phyloP scores from a whole-genome alignment of 1,140 invertebrate species.

The Melanaphis sacchari region DNA sequence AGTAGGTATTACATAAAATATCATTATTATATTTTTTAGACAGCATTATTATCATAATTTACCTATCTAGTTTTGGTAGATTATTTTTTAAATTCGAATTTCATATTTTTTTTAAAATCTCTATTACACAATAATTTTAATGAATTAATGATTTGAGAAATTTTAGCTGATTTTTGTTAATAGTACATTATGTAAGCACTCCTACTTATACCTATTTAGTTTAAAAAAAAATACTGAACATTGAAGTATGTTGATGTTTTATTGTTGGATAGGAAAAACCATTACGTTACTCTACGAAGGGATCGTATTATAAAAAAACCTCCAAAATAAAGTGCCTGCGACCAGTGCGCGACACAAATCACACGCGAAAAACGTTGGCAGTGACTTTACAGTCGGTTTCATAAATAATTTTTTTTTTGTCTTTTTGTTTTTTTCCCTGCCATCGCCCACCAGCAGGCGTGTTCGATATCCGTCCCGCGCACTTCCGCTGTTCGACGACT shows the following conservation, averaged over 20 bases:
- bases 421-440: conserved; percentile 8
- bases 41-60: neutral
- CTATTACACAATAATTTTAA: neutral
- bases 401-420: conserved; percentile 56
- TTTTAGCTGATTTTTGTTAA: neutral
- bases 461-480: conserved; percentile 50
- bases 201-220: neutral
- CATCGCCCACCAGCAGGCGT: conserved; percentile 33
- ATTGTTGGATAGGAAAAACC: conserved; percentile 44
- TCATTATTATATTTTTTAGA: neutral
- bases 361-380: conserved; percentile 56
- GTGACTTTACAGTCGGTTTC: conserved; percentile 57
- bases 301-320: conserved; percentile 39
- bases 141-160: neutral
- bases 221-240: conserved; percentile 5
- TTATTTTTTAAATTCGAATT: neutral
- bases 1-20: too few relatives aligned
- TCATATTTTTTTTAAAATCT: neutral
- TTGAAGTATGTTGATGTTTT: conserved; percentile 46
- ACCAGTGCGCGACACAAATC: conserved; percentile 54
- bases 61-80: neutral
- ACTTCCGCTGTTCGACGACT: conserved; percentile 1
- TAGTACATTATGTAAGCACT: neutral
- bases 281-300: conserved; percentile 21
- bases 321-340: conserved; percentile 52